Base-by-base conservation (phyloP, 2,888 invertebrate species). In the Geotrupes spiniger region DNA sequence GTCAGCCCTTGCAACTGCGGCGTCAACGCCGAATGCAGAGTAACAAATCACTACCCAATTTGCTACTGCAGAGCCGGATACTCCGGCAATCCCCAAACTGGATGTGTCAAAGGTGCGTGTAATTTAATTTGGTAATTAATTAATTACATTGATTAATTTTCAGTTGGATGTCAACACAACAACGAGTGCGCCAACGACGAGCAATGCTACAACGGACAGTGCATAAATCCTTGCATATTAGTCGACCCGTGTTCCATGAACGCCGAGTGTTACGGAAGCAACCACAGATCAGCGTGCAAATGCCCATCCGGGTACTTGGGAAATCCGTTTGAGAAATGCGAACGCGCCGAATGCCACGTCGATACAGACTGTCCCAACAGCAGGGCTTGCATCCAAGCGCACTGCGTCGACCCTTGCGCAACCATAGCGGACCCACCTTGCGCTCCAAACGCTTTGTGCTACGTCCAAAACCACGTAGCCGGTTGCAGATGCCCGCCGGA, bases 1-100 rank as follows among this genome's bases (percentile, higher is more conserved):
- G 82, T 86, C 6, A 86, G 83, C 64, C 93, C 93, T 1, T 93
- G 93, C 66, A 87, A 87, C 62, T 92, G 92, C 63, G 93, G 92
- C 38, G 76, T 82, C 1, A 84, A 90, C 64, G 85, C 93, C 3
- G 87, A 89, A 59, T 94, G 94, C 68, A 78, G 78, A 49, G 89
- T 93, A 8, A 76, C 82, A 42, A 84, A 89, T 70, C 93, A 94
- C 68, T 89, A 90, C 72, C 90, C 92, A 10, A 84, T 88, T 10
- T 94, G 93, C 69, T 84, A 80, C 62, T 94, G 93, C 69, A 80
- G 81, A 63, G 80, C 84, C 27, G 91, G 90, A 40, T 92, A 82
- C 70, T 89, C 89, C 29, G 93, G 92, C 64, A 90, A 91, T 71
- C 89, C 92, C 12, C 89, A 89, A 72, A 78, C 79, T 45, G 89